Base-by-base conservation (phyloP, 2,113 vertebrate genomes). In the Pavo muticus region DNA sequence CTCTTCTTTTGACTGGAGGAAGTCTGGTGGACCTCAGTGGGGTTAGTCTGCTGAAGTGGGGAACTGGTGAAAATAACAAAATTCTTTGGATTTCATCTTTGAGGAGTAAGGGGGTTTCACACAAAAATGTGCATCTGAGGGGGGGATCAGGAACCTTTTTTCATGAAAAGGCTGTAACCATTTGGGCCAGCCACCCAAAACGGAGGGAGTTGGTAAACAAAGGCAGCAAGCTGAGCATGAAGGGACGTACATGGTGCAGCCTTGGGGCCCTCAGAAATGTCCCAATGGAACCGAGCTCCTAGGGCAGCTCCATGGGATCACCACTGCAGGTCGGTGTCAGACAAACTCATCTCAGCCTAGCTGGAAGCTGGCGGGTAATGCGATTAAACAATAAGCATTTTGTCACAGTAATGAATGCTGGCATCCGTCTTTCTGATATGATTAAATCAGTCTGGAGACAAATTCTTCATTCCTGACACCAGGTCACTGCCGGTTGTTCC, bases 321-420 rank as follows among this genome's bases (percentile, higher is more conserved):
- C 71, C 6, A 3, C 6, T 2, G 7, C 14, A 5, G 82, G 27
- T n/a, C 5, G 0, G 29, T 88, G 82, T 64, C 90, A 69, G 69
- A 57, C 14, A 30, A 81, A 30, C 72, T 87, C 17, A 42, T 48
- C 72, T 81, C 85, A 95, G 87, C 52, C 85, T 29, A 47, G 47
- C 83, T 6, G 9, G 71, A 78, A 79, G 68, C 93, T 74, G 85
- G 25, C 4, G 11, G 79, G 60, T 91, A 88, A 95, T 79, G 82
- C 40, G 90, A 95, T 96, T 97, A 93, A 93, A 81, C 85, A 90
- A 90, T 86, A 94, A 97, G 82, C 44, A 87, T 91, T 90, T 91
- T 95, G 94, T 96, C 85, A 84, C 48, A 9, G 52, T 95, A 91
- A 95, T 94, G 88, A 95, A 84, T 86, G 70, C 63, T 94, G 93